Evolutionary conservation across 2,113 vertebrate genomes (phyloP).

Genomic region (Nesospiza acunhae): DNA sequence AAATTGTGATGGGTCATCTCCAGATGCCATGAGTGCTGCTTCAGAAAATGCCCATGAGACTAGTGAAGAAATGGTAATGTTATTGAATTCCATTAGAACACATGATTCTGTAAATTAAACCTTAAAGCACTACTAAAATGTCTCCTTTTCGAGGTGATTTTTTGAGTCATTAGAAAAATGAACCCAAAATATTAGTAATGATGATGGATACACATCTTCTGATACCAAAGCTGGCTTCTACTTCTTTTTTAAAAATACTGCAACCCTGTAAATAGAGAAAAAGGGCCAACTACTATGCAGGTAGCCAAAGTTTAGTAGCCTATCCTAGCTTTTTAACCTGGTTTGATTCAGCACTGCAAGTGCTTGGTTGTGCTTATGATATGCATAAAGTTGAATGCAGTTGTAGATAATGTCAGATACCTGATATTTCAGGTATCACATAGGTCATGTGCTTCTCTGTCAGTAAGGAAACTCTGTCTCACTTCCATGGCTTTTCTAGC

Average conservation of each 20-base stretch:
- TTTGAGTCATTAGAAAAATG: neutral
- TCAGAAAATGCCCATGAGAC: slow-evolving; percentile 90
- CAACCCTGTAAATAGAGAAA: neutral
- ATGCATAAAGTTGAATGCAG: neutral
- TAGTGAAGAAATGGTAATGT: slow-evolving; percentile 86
- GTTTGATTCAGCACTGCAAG: neutral
- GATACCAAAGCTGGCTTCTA: neutral
- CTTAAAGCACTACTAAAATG: neutral
- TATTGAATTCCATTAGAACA: neutral
- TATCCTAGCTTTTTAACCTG: neutral
- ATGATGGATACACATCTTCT: neutral
- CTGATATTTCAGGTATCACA: neutral
- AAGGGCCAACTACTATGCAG: neutral
- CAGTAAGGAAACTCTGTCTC: neutral
- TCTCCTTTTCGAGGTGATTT: neutral
- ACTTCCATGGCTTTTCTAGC: neutral
- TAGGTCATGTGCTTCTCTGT: neutral
- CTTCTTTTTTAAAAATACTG: neutral
- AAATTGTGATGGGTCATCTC: slow-evolving; percentile 83
- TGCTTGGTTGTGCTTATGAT: neutral
- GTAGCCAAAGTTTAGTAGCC: neutral
- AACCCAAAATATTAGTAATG: neutral
- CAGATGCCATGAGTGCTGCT: slow-evolving; percentile 89
- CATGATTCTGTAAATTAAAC: neutral
- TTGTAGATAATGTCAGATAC: neutral